These are phyloP conservation scores for Dinomys branickii DNA, from an alignment of 2,113 vertebrate genomes.

Conservation along the genomic window DNA sequence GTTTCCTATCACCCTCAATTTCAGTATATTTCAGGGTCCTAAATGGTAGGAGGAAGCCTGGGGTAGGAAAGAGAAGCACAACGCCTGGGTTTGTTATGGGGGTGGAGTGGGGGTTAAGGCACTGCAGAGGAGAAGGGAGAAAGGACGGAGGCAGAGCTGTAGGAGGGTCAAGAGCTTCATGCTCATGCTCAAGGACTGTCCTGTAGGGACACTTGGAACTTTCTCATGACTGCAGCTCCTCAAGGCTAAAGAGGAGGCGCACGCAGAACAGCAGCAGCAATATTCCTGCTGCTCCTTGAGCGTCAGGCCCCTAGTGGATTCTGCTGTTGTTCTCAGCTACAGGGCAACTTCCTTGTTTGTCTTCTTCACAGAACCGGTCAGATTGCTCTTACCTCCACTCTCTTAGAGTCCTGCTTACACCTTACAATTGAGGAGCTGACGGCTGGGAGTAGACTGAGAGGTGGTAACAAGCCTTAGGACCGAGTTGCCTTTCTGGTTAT, in stretches of 20 bases:
- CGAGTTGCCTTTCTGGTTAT: background rate
- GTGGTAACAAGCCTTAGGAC: background rate
- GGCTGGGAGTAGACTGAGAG: rapidly evolving
- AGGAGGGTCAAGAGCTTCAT: background rate
- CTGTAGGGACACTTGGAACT: background rate
- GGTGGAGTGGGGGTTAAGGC: background rate
- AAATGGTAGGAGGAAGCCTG: background rate
- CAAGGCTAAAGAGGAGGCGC: too few species aligned
- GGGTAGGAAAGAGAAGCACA: background rate
- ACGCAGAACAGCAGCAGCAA: rapidly evolving
- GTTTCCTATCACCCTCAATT: background rate
- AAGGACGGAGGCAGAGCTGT: background rate
- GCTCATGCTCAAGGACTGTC: background rate
- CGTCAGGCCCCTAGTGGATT: background rate
- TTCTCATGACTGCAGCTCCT: rapidly evolving
- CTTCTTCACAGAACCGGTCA: background rate
- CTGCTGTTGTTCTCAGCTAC: too few species aligned
- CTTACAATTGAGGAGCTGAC: background rate
- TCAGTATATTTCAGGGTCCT: background rate
- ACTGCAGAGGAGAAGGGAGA: background rate
- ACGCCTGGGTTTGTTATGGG: too few species aligned
- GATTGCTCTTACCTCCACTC: background rate
- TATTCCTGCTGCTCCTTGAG: background rate
- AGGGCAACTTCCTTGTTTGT: background rate
- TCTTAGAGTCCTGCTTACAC: background rate